These are phyloP conservation scores for Arrhopalites spinosus DNA, from an alignment of 2,888 invertebrate genomes.

Conservation along the genomic window DNA sequence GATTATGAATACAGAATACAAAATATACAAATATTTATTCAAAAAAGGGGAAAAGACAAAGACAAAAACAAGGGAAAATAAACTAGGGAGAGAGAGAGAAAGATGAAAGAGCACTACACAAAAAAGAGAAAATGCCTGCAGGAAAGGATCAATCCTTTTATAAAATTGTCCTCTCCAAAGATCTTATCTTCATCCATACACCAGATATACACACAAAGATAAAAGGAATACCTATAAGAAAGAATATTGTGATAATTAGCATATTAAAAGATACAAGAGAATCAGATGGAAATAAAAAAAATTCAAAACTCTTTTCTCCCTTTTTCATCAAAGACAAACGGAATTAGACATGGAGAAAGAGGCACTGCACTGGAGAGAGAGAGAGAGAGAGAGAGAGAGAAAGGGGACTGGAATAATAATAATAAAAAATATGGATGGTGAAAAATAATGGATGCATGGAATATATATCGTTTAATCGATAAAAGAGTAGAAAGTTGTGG, in stretches of 20 bases:
- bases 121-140: too few relatives aligned
- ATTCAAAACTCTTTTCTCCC: too few relatives aligned
- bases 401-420: not conserved
- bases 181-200: not conserved
- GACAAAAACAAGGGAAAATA: too few relatives aligned
- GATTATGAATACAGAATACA: not conserved
- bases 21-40: not conserved
- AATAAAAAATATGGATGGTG: not conserved
- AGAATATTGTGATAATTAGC: not conserved
- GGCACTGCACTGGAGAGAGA: not conserved
- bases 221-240: not conserved
- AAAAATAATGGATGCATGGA: constrained; percentile 37
- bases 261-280: too few relatives aligned
- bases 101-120: too few relatives aligned
- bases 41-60: not conserved
- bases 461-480: constrained; percentile 50
- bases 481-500: constrained; percentile 30
- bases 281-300: too few relatives aligned
- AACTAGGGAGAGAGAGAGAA: too few relatives aligned
- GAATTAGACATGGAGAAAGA: too few relatives aligned
- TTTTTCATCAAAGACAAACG: too few relatives aligned
- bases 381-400: constrained; percentile 1
- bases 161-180: too few relatives aligned
- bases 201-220: not conserved
- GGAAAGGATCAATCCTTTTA: too few relatives aligned